These are phyloP conservation scores for Uropsilus gracilis DNA, from an alignment of 2,113 vertebrate species.

Conservation along the genomic window DNA sequence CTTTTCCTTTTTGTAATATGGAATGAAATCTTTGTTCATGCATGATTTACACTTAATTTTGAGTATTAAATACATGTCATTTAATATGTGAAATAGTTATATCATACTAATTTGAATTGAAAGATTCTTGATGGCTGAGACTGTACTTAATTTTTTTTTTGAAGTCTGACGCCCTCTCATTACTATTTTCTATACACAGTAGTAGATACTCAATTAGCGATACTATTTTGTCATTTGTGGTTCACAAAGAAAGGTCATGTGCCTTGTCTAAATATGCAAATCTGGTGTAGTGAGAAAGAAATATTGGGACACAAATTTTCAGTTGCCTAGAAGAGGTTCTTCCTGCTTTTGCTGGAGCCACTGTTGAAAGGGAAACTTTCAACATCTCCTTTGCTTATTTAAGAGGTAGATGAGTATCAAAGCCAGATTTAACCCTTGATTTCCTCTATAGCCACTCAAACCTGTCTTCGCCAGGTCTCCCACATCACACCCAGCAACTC, in stretches of 20 bases:
- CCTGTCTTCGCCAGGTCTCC: neutral
- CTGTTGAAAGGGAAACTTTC: neutral
- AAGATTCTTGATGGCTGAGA: neutral
- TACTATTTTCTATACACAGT: neutral
- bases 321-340: neutral
- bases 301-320: neutral
- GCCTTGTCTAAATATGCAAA: neutral
- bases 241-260: neutral
- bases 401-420: neutral
- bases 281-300: neutral
- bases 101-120: neutral
- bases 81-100: neutral
- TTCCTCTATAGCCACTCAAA: no score
- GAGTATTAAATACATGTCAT: neutral
- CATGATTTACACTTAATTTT: constrained; percentile 16
- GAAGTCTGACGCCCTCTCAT: neutral
- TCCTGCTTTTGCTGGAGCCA: neutral
- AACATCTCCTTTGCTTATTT: neutral
- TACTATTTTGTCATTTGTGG: neutral
- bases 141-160: neutral
- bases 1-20: neutral
- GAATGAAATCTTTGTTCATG: neutral
- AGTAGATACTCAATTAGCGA: neutral
- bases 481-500: neutral
- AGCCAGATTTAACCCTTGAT: neutral